Conservation (phyloP, 2,113 vertebrate genomes). For the Hippocampus mohnikei region DNA sequence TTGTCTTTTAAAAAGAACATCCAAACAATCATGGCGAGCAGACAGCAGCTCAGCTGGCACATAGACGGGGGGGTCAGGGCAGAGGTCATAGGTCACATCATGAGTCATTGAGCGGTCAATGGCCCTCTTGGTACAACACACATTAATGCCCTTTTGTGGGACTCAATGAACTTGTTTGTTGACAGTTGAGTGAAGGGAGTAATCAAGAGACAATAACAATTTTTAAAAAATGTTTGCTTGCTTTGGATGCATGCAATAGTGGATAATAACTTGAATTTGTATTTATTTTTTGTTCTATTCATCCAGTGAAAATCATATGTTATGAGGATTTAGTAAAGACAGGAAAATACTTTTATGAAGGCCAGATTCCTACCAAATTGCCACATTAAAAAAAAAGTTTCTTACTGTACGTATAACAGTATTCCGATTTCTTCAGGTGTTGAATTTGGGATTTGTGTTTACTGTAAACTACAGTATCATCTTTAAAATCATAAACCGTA, state of each 20-base stretch:
- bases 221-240: background rate
- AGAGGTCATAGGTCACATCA: conserved; percentile 50
- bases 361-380: too few relatives aligned
- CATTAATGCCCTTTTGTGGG: conserved; percentile 26
- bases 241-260: background rate
- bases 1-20: too few relatives aligned
- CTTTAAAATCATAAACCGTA: too few relatives aligned
- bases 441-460: too few relatives aligned
- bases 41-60: conserved; percentile 49
- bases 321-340: too few relatives aligned
- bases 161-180: conserved; percentile 16
- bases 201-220: background rate
- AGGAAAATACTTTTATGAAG: too few relatives aligned
- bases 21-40: background rate
- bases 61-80: conserved; percentile 16
- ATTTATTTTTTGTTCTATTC: background rate
- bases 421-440: too few relatives aligned
- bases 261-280: too few relatives aligned
- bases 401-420: too few relatives aligned
- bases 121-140: conserved; percentile 17
- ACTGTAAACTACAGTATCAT: too few relatives aligned
- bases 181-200: background rate
- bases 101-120: conserved; percentile 43
- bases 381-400: too few relatives aligned
- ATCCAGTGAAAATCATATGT: too few relatives aligned